A percentile compares a stretch with the other conserved stretches of the same genome.
phyloP scores from a whole-genome alignment of 2,888 invertebrate species.

The Theretra japonica region DNA sequence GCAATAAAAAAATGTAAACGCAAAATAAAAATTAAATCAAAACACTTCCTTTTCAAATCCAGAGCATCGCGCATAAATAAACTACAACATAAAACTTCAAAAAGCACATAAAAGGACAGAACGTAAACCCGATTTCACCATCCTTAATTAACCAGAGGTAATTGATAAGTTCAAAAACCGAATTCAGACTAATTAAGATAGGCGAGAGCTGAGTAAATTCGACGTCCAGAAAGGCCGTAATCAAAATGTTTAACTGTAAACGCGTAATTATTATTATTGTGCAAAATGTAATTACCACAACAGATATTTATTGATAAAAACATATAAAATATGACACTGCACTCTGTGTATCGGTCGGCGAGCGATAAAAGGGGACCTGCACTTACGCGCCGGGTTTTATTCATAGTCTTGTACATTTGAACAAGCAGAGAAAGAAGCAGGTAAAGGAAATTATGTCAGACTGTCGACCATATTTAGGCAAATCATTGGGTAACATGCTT shows the following conservation, averaged over 20 bases:
- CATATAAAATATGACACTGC: slow-evolving; percentile 75
- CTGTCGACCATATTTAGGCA: no score
- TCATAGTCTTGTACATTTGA: slow-evolving; percentile 57
- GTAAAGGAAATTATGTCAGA: no score
- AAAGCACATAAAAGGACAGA: background rate
- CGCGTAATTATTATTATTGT: slow-evolving; percentile 53
- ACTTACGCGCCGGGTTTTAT: slow-evolving; percentile 74
- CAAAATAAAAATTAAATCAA: no score
- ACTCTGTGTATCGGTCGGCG: slow-evolving; percentile 55
- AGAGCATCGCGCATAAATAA: background rate
- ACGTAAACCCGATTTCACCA: background rate
- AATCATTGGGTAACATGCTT: no score
- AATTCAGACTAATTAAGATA: slow-evolving; percentile 37
- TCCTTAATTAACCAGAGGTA: slow-evolving; percentile 50
- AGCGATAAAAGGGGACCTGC: slow-evolving; percentile 79
- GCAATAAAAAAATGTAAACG: no score
- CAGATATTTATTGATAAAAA: slow-evolving; percentile 73
- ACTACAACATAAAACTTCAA: background rate
- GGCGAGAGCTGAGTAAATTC: slow-evolving; percentile 22
- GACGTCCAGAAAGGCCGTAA: slow-evolving; percentile 30
- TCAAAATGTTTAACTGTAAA: slow-evolving; percentile 46
- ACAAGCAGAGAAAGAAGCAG: background rate
- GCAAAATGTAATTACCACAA: slow-evolving; percentile 55
- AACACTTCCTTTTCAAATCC: no score
- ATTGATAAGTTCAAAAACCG: slow-evolving; percentile 50